Conservation (phyloP, 2,113 vertebrate species). For the Myrmecobius fasciatus region DNA sequence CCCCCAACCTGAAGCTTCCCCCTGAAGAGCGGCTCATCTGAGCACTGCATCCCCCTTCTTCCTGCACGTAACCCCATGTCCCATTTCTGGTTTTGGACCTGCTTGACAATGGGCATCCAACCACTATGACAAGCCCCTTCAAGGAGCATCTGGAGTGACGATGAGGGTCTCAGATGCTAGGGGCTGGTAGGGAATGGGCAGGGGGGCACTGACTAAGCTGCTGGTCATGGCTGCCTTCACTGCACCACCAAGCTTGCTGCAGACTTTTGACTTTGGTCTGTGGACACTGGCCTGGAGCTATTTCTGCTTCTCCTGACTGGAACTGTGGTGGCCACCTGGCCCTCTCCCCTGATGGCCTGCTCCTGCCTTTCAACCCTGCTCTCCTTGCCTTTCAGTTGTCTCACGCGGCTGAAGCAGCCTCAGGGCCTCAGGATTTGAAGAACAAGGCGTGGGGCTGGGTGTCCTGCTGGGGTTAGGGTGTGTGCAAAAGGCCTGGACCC, state of each 20-base stretch:
- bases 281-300: slow-evolving; percentile 43
- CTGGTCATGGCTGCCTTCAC: neutral
- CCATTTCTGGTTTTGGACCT: neutral
- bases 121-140: neutral
- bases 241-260: neutral
- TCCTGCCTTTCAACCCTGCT: slow-evolving; percentile 41
- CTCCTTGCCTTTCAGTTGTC: slow-evolving; percentile 79
- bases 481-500: neutral
- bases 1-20: slow-evolving; percentile 88
- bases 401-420: slow-evolving; percentile 67
- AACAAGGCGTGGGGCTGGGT: slow-evolving; percentile 73
- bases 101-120: neutral
- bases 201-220: neutral
- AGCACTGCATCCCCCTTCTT: slow-evolving; percentile 35
- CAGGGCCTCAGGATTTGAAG: slow-evolving; percentile 75
- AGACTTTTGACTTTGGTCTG: slow-evolving; percentile 24
- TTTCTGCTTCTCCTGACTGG: neutral
- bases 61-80: neutral
- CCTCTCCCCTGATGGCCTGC: neutral
- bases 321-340: neutral
- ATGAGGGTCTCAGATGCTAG: neutral
- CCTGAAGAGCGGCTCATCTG: slow-evolving; percentile 93
- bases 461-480: slow-evolving; percentile 68
- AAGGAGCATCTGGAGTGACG: neutral
- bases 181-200: neutral